Evolutionary conservation across 2,888 invertebrate species (phyloP).

Genomic region (Incurvaria masculella): DNA sequence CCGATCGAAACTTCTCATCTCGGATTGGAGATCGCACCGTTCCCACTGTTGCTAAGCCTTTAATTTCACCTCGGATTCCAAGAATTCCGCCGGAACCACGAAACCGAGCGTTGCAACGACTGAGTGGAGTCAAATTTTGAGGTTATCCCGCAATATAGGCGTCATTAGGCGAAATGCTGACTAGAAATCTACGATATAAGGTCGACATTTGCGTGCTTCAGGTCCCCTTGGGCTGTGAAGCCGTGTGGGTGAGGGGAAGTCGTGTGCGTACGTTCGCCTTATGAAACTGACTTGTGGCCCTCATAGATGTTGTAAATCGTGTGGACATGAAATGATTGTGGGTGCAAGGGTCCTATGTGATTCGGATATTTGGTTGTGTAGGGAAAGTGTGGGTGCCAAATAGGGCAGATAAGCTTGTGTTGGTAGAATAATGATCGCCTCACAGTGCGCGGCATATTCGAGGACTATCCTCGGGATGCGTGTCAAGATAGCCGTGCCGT

Average conservation of each 20-base stretch:
- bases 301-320: neutral
- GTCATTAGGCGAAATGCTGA: constrained; percentile 26
- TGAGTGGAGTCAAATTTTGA: no score
- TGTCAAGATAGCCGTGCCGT: no score
- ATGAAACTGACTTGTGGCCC: neutral
- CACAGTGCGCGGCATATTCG: neutral
- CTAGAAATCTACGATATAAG: constrained; percentile 25
- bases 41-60: no score
- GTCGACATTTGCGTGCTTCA: constrained; percentile 30
- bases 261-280: neutral
- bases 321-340: neutral
- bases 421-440: neutral
- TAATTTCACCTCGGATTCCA: neutral
- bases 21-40: no score
- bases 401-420: neutral
- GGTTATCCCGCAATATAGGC: constrained; percentile 51
- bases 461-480: neutral
- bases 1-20: no score
- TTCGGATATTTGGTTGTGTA: no score
- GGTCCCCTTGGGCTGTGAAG: neutral
- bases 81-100: neutral
- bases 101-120: no score
- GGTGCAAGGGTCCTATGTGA: neutral
- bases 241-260: constrained; percentile 1
- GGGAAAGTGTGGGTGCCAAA: neutral